Percentiles rank a stretch among this genome's conserved stretches.
These are phyloP conservation scores for Saxidomus purpurata DNA, from an alignment of 1,140 invertebrate genomes.

Conservation along the genomic window DNA sequence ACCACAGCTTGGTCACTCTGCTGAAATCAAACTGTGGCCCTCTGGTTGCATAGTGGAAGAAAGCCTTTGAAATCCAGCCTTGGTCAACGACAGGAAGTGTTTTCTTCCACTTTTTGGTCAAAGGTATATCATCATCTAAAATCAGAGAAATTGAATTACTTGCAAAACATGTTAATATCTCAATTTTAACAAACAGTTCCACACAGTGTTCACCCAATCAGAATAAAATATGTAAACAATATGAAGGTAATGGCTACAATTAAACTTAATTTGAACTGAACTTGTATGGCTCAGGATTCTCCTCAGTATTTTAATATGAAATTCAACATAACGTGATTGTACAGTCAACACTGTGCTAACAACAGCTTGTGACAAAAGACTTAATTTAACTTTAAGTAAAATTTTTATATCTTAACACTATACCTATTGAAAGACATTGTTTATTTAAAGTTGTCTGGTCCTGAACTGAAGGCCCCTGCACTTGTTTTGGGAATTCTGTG, in stretches of 20 bases:
- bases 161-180: not conserved
- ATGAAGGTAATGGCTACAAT: not conserved
- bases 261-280: not conserved
- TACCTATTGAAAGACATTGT: constrained; percentile 2
- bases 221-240: not conserved
- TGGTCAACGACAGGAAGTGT: constrained; percentile 48
- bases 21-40: constrained; percentile 51
- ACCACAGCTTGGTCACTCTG: constrained; percentile 49
- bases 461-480: constrained; percentile 8
- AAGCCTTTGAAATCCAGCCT: constrained; percentile 28
- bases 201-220: not conserved
- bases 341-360: not conserved
- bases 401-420: not conserved
- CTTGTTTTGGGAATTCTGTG: not conserved
- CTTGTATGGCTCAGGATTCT: too few relatives aligned
- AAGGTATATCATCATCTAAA: constrained; percentile 31
- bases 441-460: not conserved
- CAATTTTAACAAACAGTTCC: not conserved
- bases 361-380: not conserved
- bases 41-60: constrained; percentile 21
- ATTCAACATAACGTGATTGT: constrained; percentile 5
- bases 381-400: constrained; percentile 21
- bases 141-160: constrained; percentile 10
- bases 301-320: not conserved
- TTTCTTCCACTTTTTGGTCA: constrained; percentile 58